Base-by-base conservation (phyloP, 2,113 vertebrate genomes). In the Thunnus thynnus region DNA sequence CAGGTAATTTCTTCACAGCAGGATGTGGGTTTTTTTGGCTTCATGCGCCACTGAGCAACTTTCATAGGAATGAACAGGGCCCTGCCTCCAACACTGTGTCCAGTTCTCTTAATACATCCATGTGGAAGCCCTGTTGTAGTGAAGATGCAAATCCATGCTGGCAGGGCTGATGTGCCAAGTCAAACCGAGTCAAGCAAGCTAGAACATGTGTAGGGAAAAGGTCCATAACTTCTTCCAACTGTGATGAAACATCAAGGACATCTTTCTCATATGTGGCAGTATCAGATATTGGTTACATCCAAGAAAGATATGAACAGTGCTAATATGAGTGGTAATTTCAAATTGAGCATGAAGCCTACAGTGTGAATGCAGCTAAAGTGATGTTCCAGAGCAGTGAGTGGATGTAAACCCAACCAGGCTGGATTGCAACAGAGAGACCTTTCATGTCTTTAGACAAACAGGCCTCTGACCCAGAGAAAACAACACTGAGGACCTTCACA, bases 361-460 rank as follows among this genome's bases (percentile, higher is more conserved):
- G 55, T 8, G 27, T 17, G 60, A 72, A 13, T n/a, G 25, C n/a
- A 52, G 27, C 5, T 10, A 30, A 36, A 27, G 56, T 3, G 30
- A 46, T 41, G 52, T 46, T 36, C 2, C 41, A 70, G 41, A 20
- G 32, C 2, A 5, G 54, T 4, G 16, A 30, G n/a, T 5, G 18
- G n/a, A 57, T 4, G 4, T 27, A 18, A 36, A 51, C 46, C 55
- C 44, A 44, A 5, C 7, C 18, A 9, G 55, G 17, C 17, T 52
- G 30, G 69, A 60, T 70, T 77, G 36, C 66, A 76, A 48, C 60
- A 72, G 63, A 36, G 36, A 27, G 25, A 66, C 8, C 30, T 87
- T 85, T 87, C 48, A 68, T 70, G 65, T 57, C 20, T 72, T 30
- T 11, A 46, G 50, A 48, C 77, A 82, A 74, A 85, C 85, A 73